phyloP scores from a whole-genome alignment of 2,888 invertebrate species.

The Dione vanillae region DNA sequence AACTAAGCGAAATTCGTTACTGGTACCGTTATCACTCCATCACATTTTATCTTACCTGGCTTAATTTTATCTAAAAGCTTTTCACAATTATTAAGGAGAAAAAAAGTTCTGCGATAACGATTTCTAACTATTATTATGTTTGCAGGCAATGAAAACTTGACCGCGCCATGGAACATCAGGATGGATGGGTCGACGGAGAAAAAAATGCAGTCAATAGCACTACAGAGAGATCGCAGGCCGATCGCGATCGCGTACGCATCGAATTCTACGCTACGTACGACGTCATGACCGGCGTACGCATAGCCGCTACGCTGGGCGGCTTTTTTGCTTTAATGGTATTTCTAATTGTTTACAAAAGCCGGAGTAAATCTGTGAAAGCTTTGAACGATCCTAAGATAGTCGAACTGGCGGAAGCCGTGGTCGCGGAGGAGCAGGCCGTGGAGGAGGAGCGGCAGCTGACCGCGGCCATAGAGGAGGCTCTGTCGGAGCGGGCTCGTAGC shows the following conservation, averaged over 20 bases:
- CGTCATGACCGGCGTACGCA: conserved; percentile 96
- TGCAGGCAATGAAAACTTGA: conserved; percentile 81
- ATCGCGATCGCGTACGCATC: conserved; percentile 88
- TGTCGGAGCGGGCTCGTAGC: conserved; percentile 77
- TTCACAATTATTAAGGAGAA: conserved; percentile 28
- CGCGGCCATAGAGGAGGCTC: conserved; percentile 88
- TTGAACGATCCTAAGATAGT: conserved; percentile 92
- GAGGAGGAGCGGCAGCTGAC: conserved; percentile 90
- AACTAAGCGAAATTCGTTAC: background rate
- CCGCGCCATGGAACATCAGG: conserved; percentile 76
- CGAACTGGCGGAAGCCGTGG: conserved; percentile 90
- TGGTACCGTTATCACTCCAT: conserved; percentile 31
- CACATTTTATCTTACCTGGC: conserved; percentile 47
- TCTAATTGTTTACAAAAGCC: conserved; percentile 95
- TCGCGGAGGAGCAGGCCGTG: conserved; percentile 86
- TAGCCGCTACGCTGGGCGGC: conserved; percentile 95
- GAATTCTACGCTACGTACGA: conserved; percentile 96
- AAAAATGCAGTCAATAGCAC: conserved; percentile 68
- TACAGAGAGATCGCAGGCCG: conserved; percentile 74
- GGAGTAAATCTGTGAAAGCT: conserved; percentile 90
- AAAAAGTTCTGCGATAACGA: conserved; percentile 9
- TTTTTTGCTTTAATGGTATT: conserved; percentile 96
- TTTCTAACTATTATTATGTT: conserved; percentile 30
- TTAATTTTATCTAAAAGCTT: conserved; percentile 47
- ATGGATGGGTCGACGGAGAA: conserved; percentile 73